phyloP scores from a whole-genome alignment of 2,113 vertebrate genomes.

The Thalassoma bifasciatum region DNA sequence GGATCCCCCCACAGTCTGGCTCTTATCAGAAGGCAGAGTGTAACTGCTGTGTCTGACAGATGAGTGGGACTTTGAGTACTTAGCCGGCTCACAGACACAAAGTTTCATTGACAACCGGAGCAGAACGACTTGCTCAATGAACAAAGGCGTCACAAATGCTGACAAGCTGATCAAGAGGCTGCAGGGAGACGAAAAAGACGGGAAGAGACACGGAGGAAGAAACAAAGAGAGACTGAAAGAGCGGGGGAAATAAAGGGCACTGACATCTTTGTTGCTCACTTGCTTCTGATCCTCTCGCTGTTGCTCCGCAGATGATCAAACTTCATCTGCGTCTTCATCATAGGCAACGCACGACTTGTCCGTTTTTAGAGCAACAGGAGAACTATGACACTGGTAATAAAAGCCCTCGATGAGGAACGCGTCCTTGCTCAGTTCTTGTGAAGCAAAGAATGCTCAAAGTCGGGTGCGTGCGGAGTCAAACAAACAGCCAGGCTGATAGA shows the following conservation, averaged over 20 bases:
- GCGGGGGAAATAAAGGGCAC: conserved; percentile 9
- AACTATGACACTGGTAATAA: conserved; percentile 33
- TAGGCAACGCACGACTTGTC: conserved; percentile 28
- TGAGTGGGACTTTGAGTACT: conserved; percentile 56
- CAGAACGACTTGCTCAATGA: conserved; percentile 55
- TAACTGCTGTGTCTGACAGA: conserved; percentile 63
- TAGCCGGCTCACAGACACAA: conserved; percentile 53
- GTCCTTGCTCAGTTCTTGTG: conserved; percentile 7
- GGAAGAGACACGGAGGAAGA: conserved; percentile 16
- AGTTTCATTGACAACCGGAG: conserved; percentile 74
- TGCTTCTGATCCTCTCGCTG: conserved; percentile 25
- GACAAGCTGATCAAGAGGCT: conserved; percentile 74
- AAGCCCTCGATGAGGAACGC: conserved; percentile 27
- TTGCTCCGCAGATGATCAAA: conserved; percentile 46
- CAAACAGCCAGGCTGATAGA: conserved; percentile 32
- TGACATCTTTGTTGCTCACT: conserved; percentile 51
- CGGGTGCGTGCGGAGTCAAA: conserved; percentile 22
- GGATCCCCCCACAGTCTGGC: conserved; percentile 34
- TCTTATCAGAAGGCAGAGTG: conserved; percentile 57
- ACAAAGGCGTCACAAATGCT: conserved; percentile 63
- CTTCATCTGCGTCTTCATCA: conserved; percentile 27
- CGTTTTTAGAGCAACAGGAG: conserved; percentile 22
- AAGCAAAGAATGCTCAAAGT: conserved; percentile 27
- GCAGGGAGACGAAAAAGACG: conserved; percentile 56
- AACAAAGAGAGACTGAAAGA: conserved; percentile 20